Percentiles rank a stretch among this genome's conserved stretches.
These are phyloP conservation scores for Thinocorus orbignyianus DNA, from an alignment of 2,113 vertebrate species.

Conservation along the genomic window DNA sequence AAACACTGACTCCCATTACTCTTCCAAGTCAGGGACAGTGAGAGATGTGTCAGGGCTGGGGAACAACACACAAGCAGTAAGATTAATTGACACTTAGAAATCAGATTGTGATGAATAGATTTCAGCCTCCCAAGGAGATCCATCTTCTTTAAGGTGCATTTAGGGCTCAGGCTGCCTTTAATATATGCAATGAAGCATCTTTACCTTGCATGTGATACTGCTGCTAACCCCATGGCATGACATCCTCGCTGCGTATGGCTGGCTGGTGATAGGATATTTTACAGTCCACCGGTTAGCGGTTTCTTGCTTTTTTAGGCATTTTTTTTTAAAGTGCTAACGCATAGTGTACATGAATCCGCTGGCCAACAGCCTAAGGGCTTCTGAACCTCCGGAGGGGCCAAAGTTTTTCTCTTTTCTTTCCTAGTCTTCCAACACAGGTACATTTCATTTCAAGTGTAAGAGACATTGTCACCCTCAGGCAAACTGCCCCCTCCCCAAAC, in stretches of 20 bases:
- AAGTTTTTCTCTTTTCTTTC: slow-evolving; percentile 44
- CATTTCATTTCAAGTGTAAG: slow-evolving; percentile 39
- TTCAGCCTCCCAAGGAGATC: slow-evolving; percentile 16
- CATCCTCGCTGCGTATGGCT: not conserved
- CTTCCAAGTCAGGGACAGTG: slow-evolving; percentile 39
- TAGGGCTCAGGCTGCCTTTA: slow-evolving; percentile 59
- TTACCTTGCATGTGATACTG: slow-evolving; percentile 38
- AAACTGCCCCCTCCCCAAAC: slow-evolving; percentile 44
- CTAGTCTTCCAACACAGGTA: not conserved
- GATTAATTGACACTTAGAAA: slow-evolving; percentile 34
- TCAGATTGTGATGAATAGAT: slow-evolving; percentile 42
- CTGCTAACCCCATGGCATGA: slow-evolving; percentile 37
- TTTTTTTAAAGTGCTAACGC: slow-evolving; percentile 6
- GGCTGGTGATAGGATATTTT: slow-evolving; percentile 44
- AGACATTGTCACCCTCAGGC: slow-evolving; percentile 48
- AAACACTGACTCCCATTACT: slow-evolving; percentile 28
- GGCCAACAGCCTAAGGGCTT: slow-evolving; percentile 50
- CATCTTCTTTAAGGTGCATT: slow-evolving; percentile 24
- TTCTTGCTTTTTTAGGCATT: slow-evolving; percentile 31
- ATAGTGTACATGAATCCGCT: not conserved
- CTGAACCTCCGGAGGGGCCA: slow-evolving; percentile 2
- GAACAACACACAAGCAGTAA: slow-evolving; percentile 39
- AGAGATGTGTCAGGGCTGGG: not conserved
- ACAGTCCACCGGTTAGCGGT: not conserved
- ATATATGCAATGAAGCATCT: slow-evolving; percentile 62